phyloP scores from a whole-genome alignment of 1,140 invertebrate genomes.

The Agraylea sexmaculata region DNA sequence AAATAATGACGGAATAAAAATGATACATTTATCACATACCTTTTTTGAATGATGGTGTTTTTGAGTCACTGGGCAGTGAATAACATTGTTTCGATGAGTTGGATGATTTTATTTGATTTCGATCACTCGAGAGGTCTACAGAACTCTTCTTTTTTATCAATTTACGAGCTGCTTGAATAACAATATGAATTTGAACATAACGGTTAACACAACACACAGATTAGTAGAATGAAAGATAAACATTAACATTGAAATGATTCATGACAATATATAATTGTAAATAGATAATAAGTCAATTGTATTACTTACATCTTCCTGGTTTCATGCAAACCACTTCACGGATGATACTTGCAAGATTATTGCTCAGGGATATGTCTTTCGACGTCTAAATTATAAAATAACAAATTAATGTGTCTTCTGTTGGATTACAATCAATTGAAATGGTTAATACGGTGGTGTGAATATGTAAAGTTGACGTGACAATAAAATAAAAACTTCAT shows the following conservation, averaged over 20 bases:
- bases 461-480: no score
- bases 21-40: constrained; percentile 29
- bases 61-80: constrained; percentile 12
- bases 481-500: no score
- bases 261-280: constrained; percentile 3
- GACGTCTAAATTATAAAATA: constrained; percentile 26
- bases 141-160: constrained; percentile 16
- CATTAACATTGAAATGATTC: neutral
- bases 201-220: neutral
- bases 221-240: constrained; percentile 2
- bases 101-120: constrained; percentile 8
- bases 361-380: constrained; percentile 30
- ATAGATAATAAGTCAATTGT: constrained; percentile 12
- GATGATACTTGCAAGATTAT: constrained; percentile 34
- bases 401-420: no score
- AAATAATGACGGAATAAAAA: constrained; percentile 14
- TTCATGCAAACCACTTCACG: constrained; percentile 36
- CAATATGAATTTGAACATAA: constrained; percentile 6
- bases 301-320: constrained; percentile 37
- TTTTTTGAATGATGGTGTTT: constrained; percentile 30
- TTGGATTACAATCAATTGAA: no score
- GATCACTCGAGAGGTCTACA: constrained; percentile 10
- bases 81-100: constrained; percentile 8
- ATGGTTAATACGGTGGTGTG: no score
- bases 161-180: constrained; percentile 14